These are phyloP conservation scores for Pomacea canaliculata DNA, from an alignment of 2,888 invertebrate genomes.

Conservation along the genomic window DNA sequence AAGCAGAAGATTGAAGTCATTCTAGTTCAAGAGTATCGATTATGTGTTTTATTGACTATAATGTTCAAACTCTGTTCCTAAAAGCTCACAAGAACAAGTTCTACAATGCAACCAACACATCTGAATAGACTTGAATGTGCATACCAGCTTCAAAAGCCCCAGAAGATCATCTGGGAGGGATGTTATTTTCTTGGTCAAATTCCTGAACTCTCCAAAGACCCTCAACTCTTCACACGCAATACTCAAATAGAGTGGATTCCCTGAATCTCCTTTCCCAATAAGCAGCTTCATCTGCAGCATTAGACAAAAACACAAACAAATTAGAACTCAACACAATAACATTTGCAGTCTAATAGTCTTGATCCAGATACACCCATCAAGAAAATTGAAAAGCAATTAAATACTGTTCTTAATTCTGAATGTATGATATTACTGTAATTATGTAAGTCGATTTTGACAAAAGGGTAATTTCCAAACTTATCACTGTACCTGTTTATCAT, in stretches of 20 bases:
- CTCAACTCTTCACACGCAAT: constrained; percentile 56
- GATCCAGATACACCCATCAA: no score
- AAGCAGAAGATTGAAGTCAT: neutral
- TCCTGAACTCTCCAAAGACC: constrained; percentile 52
- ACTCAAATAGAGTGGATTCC: constrained; percentile 50
- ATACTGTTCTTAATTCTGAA: no score
- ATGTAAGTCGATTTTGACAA: no score
- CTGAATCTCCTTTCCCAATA: constrained; percentile 39
- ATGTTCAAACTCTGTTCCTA: no score
- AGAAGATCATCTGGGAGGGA: constrained; percentile 40
- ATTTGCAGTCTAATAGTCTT: no score
- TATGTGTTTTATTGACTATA: constrained; percentile 1
- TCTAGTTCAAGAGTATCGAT: neutral
- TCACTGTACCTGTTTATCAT: constrained; percentile 40
- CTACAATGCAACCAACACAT: no score
- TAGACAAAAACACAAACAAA: neutral
- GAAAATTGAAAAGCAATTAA: no score
- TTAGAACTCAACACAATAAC: no score
- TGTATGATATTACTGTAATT: no score
- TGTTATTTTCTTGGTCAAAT: constrained; percentile 46
- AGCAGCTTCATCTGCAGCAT: constrained; percentile 34
- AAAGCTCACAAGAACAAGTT: no score
- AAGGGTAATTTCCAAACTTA: no score
- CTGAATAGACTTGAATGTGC: neutral
- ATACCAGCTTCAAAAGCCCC: constrained; percentile 42